phyloP scores from a whole-genome alignment of 2,888 invertebrate genomes.

The Megaustenia siamemsis region DNA sequence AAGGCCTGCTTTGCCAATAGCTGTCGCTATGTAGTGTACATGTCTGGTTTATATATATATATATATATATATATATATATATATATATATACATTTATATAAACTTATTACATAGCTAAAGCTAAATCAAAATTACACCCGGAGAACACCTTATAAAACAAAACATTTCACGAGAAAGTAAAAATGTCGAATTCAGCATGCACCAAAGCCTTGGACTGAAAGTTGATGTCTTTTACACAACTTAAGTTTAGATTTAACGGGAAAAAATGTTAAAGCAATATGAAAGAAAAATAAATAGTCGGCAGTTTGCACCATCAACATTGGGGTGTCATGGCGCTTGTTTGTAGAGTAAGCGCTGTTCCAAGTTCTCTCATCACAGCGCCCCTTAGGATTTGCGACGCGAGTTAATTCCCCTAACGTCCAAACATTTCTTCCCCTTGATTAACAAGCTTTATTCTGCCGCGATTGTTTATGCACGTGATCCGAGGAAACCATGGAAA shows the following conservation, averaged over 20 bases:
- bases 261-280: conserved; percentile 9
- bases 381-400: conserved; percentile 12
- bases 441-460: conserved; percentile 40
- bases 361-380: conserved; percentile 25
- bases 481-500: neutral
- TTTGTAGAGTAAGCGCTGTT: conserved; percentile 43
- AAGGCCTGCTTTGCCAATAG: too few species aligned
- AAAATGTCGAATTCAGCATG: neutral
- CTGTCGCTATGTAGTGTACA: too few species aligned
- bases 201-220: neutral
- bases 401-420: conserved; percentile 37
- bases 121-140: too few species aligned
- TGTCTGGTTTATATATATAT: too few species aligned
- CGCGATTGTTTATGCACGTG: conserved; percentile 44
- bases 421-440: conserved; percentile 41
- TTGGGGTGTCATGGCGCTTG: conserved; percentile 45
- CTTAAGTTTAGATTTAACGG: neutral
- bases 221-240: neutral
- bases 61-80: too few species aligned
- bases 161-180: neutral
- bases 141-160: neutral
- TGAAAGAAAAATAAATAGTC: conserved; percentile 27
- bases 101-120: too few species aligned
- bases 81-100: too few species aligned
- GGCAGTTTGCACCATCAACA: conserved; percentile 41